Evolutionary conservation across 2,888 invertebrate species (phyloP).

Genomic region (Yponomeuta malinellus): DNA sequence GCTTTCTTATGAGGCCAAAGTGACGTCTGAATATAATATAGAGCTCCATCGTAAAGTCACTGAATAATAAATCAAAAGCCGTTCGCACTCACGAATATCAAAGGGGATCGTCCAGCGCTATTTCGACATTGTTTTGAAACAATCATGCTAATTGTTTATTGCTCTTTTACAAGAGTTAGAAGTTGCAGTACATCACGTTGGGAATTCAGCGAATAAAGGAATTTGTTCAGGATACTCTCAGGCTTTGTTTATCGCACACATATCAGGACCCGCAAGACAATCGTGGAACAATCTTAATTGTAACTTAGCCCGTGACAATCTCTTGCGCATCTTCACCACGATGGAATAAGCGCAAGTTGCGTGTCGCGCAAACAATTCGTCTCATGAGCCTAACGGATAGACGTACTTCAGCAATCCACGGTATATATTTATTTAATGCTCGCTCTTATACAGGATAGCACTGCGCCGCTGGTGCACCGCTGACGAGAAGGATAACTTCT

Average conservation of each 20-base stretch:
- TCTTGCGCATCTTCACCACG: not conserved
- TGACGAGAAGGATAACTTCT: not conserved
- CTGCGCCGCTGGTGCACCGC: not conserved
- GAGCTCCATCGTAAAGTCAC: conserved; percentile 31
- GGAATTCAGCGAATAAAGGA: not conserved
- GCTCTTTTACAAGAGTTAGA: not conserved
- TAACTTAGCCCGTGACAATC: not conserved
- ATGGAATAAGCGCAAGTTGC: not conserved
- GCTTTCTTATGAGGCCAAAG: conserved; percentile 2
- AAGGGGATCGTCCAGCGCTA: conserved; percentile 55
- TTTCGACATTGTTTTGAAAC: conserved; percentile 48
- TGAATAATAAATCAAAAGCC: conserved; percentile 61
- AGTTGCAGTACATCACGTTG: not conserved
- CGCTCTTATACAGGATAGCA: not conserved
- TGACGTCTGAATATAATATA: conserved; percentile 5
- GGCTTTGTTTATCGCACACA: not conserved
- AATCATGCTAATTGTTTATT: conserved; percentile 37
- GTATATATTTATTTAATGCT: not conserved
- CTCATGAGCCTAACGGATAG: not conserved
- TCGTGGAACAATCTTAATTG: not conserved
- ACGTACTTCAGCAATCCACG: not conserved
- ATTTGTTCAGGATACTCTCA: not conserved
- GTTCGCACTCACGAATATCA: conserved; percentile 45
- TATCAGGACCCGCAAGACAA: not conserved
- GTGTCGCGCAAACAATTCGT: not conserved